Percentiles rank a stretch among this genome's conserved stretches.
These are phyloP conservation scores for Serrognathus titanus DNA, from an alignment of 2,888 invertebrate species.

Conservation along the genomic window DNA sequence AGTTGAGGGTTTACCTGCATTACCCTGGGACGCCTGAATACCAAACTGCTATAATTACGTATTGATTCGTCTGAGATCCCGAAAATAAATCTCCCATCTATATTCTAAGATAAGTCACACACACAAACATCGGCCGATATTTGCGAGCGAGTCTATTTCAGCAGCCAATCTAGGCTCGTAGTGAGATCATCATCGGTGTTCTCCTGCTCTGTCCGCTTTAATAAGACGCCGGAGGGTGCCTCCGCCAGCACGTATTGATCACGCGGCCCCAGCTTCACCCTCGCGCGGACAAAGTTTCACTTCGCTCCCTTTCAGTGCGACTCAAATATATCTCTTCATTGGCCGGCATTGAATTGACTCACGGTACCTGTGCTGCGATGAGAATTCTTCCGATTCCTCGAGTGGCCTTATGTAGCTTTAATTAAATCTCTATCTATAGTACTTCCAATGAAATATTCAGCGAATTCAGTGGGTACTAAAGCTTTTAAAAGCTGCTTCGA, in stretches of 20 bases:
- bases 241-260: constrained; percentile 40
- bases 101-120: constrained; percentile 22
- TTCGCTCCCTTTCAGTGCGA: constrained; percentile 35
- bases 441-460: constrained; percentile 30
- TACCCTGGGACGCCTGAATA: constrained; percentile 16
- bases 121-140: constrained; percentile 24
- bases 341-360: constrained; percentile 28
- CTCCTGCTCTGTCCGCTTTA: constrained; percentile 36
- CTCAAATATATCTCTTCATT: constrained; percentile 36
- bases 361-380: constrained; percentile 23
- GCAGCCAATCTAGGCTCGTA: constrained; percentile 22
- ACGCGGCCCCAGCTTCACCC: constrained; percentile 29
- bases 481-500: constrained; percentile 20
- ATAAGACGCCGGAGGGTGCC: constrained; percentile 40
- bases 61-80: constrained; percentile 23
- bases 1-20: constrained; percentile 21
- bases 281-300: constrained; percentile 38
- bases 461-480: constrained; percentile 11
- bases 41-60: constrained; percentile 26
- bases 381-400: constrained; percentile 31
- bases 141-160: constrained; percentile 21
- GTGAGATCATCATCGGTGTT: constrained; percentile 37
- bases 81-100: constrained; percentile 26
- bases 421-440: constrained; percentile 37
- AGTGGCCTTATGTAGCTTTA: constrained; percentile 35